These are phyloP conservation scores for Drosophila demipolita DNA, from an alignment of 2,888 invertebrate genomes.

Conservation along the genomic window DNA sequence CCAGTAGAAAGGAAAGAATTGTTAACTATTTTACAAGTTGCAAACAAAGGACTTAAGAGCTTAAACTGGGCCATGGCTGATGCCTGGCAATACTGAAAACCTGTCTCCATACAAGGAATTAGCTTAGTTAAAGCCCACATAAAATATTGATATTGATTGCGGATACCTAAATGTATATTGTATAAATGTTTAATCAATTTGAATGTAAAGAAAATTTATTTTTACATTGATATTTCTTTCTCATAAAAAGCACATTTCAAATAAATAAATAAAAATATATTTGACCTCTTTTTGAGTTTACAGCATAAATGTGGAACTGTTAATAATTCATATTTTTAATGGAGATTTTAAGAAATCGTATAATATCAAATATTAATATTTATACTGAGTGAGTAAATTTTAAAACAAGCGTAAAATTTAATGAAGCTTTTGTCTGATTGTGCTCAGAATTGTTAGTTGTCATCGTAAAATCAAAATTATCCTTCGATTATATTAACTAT, in stretches of 20 bases:
- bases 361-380: background rate
- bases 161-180: background rate
- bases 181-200: background rate
- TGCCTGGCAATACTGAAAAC: background rate
- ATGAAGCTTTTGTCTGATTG: background rate
- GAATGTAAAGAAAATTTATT: background rate
- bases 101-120: background rate
- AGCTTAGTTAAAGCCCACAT: background rate
- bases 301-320: background rate
- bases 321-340: background rate
- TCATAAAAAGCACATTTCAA: background rate
- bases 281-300: background rate
- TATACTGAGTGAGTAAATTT: background rate
- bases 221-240: background rate
- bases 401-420: background rate
- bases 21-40: background rate
- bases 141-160: background rate
- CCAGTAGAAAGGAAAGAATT: background rate
- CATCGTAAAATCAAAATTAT: background rate
- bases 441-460: background rate
- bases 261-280: background rate
- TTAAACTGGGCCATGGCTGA: background rate
- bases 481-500: background rate
- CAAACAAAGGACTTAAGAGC: background rate
- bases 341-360: too few species aligned